Base-by-base conservation (phyloP, 2,888 invertebrate species). In the Tolmerus cingulatus region DNA sequence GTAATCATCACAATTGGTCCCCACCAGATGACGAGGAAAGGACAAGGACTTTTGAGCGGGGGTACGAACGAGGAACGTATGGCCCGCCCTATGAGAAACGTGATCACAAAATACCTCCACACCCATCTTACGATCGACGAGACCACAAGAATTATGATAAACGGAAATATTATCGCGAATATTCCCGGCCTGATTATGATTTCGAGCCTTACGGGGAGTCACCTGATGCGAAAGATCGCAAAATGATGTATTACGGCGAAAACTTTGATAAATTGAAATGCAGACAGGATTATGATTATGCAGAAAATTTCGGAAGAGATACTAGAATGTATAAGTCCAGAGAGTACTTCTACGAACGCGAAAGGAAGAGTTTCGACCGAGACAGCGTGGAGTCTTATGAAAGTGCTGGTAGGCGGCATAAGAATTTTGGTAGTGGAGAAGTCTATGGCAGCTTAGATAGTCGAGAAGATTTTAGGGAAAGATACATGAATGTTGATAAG, bases 1-100 rank as follows among this genome's bases (percentile, higher is more conserved):
- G 86, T 40, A 90, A 90, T 46, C 89, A 91, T 1, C 91, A 91
- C 88, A 92, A 91, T 84, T 93, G 93, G 92, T 92, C 93, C 5
- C 92, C 93, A 16, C 92, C 92, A 79, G 92, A 92, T 0, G 92
- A 92, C 87, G 89, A 89, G 7, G 90, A 90, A 3, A 89, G 91
- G 40, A 89, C 89, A n/a, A 90, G 92, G 1, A 90, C 91, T 30
- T 93, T 93, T 79, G 93, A 93, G 87, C 91, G 93, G 40, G 91
- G 91, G 40, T 93, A 93, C 86, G 93, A 93, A 88, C 90, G 93
- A 46, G 91, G 91, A 23, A 92, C 92, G 5, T 93, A 92, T 86
- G 93, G 93, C 2, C 93, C 93, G 5, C 92, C 93, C 2, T 93
- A 92, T 86, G 93, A 93, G 55, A 93, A 92, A 87, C 91, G 93